Conservation (phyloP, 2,888 invertebrate genomes). For the Cryptocheilus praepositus region DNA sequence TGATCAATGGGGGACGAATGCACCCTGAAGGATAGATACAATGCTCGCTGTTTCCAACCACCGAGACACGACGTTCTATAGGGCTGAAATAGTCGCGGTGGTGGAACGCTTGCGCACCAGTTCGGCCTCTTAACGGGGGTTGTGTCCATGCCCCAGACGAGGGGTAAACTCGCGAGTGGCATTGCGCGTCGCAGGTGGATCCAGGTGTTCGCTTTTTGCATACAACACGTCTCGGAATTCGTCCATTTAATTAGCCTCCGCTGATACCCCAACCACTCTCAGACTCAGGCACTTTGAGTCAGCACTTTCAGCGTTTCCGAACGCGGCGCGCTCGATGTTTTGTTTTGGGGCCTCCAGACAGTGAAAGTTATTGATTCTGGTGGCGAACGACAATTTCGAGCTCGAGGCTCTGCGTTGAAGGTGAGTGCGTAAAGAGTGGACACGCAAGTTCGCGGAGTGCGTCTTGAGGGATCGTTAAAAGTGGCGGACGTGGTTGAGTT, state of each 20-base stretch:
- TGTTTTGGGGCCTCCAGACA: conserved; percentile 26
- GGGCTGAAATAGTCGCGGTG: too few relatives aligned
- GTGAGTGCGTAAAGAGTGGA: not conserved
- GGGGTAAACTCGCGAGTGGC: conserved; percentile 32
- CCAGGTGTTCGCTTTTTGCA: not conserved
- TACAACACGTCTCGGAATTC: too few relatives aligned
- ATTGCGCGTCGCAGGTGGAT: conserved; percentile 33
- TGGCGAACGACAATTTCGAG: conserved; percentile 19
- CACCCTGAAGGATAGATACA: conserved; percentile 45
- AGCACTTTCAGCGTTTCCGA: not conserved
- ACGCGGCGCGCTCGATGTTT: conserved; percentile 17
- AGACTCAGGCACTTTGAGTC: too few relatives aligned
- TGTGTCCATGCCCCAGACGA: conserved; percentile 24
- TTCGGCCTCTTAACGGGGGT: conserved; percentile 22
- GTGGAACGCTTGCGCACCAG: not conserved
- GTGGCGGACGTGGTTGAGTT: too few relatives aligned
- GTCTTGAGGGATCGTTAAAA: too few relatives aligned
- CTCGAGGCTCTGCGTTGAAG: not conserved
- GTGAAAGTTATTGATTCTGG: conserved; percentile 55
- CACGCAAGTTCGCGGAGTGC: too few relatives aligned
- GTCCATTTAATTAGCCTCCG: too few relatives aligned
- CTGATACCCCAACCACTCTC: too few relatives aligned
- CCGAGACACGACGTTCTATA: too few relatives aligned
- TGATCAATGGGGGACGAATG: conserved; percentile 39
- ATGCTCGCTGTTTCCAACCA: too few relatives aligned